Percentiles rank a stretch among this genome's conserved stretches.
Evolutionary conservation across 2,797 vertebrate genomes (phyloP).

Genomic region (Hybognathus amarus): DNA sequence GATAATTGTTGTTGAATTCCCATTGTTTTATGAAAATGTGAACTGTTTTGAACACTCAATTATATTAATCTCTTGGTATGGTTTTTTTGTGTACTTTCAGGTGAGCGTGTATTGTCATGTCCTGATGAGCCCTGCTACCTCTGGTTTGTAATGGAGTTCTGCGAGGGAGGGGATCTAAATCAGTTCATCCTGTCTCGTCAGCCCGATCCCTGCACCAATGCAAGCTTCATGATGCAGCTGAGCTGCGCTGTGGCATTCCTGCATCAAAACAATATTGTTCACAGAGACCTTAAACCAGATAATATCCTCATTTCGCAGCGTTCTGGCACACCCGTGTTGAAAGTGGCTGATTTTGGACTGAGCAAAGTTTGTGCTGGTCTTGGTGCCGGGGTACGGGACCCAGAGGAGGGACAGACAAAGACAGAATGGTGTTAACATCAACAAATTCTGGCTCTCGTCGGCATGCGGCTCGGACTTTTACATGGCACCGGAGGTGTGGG

Average conservation of each 20-base stretch:
- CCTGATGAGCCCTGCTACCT: slow-evolving; percentile 93
- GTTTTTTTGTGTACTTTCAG: slow-evolving; percentile 68
- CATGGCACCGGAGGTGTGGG: slow-evolving; percentile 98
- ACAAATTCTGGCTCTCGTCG: slow-evolving; percentile 94
- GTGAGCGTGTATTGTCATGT: slow-evolving; percentile 87
- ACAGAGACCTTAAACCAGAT: slow-evolving; percentile 95
- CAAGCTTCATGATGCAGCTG: slow-evolving; percentile 95
- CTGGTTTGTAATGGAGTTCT: slow-evolving; percentile 99
- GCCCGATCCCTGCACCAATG: slow-evolving; percentile 87
- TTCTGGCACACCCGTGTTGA: slow-evolving; percentile 88
- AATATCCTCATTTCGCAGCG: slow-evolving; percentile 95
- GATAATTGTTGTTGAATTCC: neutral
- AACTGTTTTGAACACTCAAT: neutral
- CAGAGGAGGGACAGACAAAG: slow-evolving; percentile 60
- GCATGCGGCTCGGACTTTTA: slow-evolving; percentile 95
- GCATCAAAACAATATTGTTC: slow-evolving; percentile 94
- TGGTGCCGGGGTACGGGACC: slow-evolving; percentile 63
- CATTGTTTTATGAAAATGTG: neutral
- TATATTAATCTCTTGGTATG: neutral
- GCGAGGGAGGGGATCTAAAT: slow-evolving; percentile 95
- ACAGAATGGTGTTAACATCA: slow-evolving; percentile 76
- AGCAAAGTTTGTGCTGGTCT: slow-evolving; percentile 94
- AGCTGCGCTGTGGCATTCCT: slow-evolving; percentile 94
- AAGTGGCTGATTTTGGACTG: slow-evolving; percentile 95
- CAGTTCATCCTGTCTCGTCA: slow-evolving; percentile 91